Evolutionary conservation across 1,140 invertebrate genomes (phyloP), one percentile per base, ranked within the genome.

Genomic region (Ceratina calcarata): DNA sequence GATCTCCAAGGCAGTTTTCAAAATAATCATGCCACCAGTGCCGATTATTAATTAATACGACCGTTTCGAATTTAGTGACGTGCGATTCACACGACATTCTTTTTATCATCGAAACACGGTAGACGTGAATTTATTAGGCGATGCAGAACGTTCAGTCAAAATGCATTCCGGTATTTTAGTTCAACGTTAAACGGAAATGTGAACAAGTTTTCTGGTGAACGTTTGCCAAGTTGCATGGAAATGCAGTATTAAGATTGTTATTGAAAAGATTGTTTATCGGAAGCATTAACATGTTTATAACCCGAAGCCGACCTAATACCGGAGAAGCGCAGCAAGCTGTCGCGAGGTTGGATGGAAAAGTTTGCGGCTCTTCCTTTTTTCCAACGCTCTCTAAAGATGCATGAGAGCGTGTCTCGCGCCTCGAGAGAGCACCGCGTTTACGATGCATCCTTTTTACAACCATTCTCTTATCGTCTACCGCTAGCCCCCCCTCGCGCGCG

Each of bases 201-300:
- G n/a, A n/a, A n/a, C n/a, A n/a, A n/a, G 32, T 37, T 6, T 37
- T 37, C 32, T 6, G 32, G 2, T 37, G 32, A 37, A 37, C 32
- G 32, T 37, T 37, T 37, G 2, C 32, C 2, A 37, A 82, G 82
- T 78, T 65, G 77, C 70, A 76, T 81, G n/a, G 71, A 61, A 61
- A 72, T 61, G 76, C 67, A 45, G 13, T 53, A 76, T 76, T 76
- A 76, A 68, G 64, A 76, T 68, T 22, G 58, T 76, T 76, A 76
- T 76, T 53, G 74, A 18, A 57, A 58, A 18, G 6, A 18, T 15
- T 37, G 32, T 37, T 37, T 37, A 37, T 37, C 32, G 62, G 51
- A 55, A 15, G 32, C 32, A 37, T 7, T 3, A 32, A 0, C 32
- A 37, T 37, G 32, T 37, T 37, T 37, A 37, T 37, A 37, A 37